Conservation (phyloP, 2,113 vertebrate genomes). For the Vanacampus margaritifer region DNA sequence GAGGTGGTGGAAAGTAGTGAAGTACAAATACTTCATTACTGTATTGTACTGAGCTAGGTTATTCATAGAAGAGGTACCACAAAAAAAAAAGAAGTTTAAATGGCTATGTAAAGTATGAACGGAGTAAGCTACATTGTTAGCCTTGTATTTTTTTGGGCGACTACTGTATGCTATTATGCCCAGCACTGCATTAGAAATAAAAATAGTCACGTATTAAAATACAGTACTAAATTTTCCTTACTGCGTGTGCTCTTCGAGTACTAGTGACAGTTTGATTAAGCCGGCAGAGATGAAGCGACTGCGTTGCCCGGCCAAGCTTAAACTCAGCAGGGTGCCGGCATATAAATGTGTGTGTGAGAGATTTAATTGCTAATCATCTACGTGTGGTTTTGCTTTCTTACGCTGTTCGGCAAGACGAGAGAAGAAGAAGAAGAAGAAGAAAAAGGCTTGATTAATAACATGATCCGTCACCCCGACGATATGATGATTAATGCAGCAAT, state of each 20-base stretch:
- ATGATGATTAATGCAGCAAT: conserved; percentile 66
- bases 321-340: conserved; percentile 40
- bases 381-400: conserved; percentile 53
- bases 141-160: background rate
- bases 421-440: background rate
- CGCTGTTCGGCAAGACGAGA: conserved; percentile 15
- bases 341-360: conserved; percentile 27
- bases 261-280: conserved; percentile 54
- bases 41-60: no score
- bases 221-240: background rate
- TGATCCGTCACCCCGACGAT: conserved; percentile 58
- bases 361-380: conserved; percentile 61
- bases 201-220: background rate
- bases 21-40: no score
- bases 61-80: no score
- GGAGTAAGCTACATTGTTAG: no score
- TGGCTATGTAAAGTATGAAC: no score
- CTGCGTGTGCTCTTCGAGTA: conserved; percentile 22
- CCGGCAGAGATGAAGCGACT: conserved; percentile 51
- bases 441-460: conserved; percentile 61
- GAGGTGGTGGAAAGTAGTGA: no score
- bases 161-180: background rate
- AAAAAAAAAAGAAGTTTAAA: no score
- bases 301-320: conserved; percentile 42
- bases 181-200: background rate